phyloP scores from a whole-genome alignment of 2,888 invertebrate species.

The Cheilosia vulpina region DNA sequence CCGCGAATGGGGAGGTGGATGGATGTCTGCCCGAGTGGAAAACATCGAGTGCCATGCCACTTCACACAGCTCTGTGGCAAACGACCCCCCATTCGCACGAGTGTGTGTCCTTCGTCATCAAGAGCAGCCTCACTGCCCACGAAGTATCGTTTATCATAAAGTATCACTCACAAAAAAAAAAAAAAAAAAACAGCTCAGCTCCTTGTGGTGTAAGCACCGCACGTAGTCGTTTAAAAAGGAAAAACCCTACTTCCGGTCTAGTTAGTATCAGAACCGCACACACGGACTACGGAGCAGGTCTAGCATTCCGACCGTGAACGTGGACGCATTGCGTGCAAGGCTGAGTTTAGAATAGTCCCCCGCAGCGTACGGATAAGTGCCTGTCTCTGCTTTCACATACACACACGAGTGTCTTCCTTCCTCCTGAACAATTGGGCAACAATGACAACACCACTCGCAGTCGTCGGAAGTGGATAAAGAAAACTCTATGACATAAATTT shows the following conservation, averaged over 20 bases:
- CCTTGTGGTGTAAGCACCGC: conserved; percentile 11
- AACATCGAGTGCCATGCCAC: conserved; percentile 50
- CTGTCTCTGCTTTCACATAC: neutral
- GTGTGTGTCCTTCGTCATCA: conserved; percentile 59
- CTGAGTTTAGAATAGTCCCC: neutral
- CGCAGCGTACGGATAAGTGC: conserved; percentile 4
- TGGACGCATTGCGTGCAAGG: conserved; percentile 39
- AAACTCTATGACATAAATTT: conserved; percentile 52
- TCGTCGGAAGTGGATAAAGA: conserved; percentile 59
- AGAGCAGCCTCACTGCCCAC: conserved; percentile 59
- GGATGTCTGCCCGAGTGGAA: conserved; percentile 44
- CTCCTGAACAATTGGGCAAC: conserved; percentile 13
- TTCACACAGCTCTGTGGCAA: conserved; percentile 77
- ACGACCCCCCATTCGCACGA: conserved; percentile 43
- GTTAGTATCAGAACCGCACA: neutral
- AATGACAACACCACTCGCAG: conserved; percentile 55
- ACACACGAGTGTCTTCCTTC: neutral
- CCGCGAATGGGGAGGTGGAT: conserved; percentile 6
- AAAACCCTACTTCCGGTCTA: neutral
- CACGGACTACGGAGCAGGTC: neutral
- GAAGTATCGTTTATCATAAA: conserved; percentile 70
- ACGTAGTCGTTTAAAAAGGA: conserved; percentile 36
- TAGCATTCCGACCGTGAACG: conserved; percentile 32
- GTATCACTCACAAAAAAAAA: conserved; percentile 13
- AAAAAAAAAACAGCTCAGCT: neutral